These are phyloP conservation scores for Allygus modestus DNA, from an alignment of 2,888 invertebrate genomes.

Conservation along the genomic window DNA sequence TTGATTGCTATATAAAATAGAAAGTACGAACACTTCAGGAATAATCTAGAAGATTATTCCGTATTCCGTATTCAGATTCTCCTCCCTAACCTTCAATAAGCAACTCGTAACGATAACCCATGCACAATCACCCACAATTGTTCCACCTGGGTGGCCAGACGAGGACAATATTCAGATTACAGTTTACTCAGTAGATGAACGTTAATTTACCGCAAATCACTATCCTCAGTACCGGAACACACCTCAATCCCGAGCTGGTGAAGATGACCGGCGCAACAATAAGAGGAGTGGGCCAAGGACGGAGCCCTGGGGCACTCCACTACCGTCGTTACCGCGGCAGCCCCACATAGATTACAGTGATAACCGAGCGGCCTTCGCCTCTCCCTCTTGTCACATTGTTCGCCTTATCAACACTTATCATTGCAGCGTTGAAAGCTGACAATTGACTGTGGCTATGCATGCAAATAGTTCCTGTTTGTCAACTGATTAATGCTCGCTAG, in stretches of 20 bases:
- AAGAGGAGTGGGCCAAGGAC: conserved; percentile 43
- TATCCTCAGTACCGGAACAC: background rate
- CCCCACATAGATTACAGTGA: conserved; percentile 41
- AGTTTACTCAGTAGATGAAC: background rate
- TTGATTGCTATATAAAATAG: too few species aligned
- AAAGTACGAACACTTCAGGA: too few species aligned
- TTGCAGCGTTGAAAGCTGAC: conserved; percentile 29
- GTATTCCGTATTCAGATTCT: too few species aligned
- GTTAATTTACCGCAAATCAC: background rate
- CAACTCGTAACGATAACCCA: too few species aligned
- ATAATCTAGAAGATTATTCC: too few species aligned
- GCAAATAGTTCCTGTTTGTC: conserved; percentile 37
- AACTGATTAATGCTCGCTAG: background rate
- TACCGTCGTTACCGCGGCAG: conserved; percentile 21
- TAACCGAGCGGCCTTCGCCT: conserved; percentile 24
- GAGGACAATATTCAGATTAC: background rate
- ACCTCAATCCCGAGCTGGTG: background rate
- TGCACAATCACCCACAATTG: background rate
- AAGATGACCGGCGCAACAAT: background rate
- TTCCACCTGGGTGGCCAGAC: background rate
- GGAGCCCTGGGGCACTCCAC: conserved; percentile 39
- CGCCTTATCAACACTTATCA: conserved; percentile 45
- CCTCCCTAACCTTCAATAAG: too few species aligned
- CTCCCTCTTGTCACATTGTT: conserved; percentile 42
- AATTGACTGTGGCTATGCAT: conserved; percentile 23